Evolutionary conservation across 2,888 invertebrate genomes (phyloP).

Genomic region (Blera fallax): DNA sequence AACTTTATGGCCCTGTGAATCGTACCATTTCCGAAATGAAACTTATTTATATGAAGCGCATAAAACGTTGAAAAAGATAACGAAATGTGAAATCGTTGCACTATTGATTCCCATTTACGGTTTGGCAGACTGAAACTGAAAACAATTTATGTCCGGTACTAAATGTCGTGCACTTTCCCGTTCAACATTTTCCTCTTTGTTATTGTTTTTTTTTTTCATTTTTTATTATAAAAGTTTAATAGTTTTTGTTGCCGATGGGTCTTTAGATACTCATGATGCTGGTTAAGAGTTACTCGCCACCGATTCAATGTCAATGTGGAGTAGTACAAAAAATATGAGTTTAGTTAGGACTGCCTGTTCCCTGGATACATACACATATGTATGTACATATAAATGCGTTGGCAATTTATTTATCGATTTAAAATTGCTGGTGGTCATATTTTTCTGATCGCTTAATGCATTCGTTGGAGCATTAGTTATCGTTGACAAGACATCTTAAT

Average conservation of each 20-base stretch:
- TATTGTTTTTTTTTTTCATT: neutral
- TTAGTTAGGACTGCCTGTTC: constrained; percentile 16
- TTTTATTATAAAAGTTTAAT: neutral
- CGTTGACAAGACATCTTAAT: constrained; percentile 40
- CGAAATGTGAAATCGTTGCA: neutral
- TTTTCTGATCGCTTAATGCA: constrained; percentile 37
- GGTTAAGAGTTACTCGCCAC: neutral
- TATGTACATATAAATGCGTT: constrained; percentile 17
- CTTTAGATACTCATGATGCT: neutral
- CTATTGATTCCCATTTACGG: constrained; percentile 23
- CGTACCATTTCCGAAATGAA: neutral
- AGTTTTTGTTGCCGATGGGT: constrained; percentile 5
- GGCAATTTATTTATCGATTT: constrained; percentile 58
- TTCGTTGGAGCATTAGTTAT: constrained; percentile 22
- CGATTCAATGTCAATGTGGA: constrained; percentile 60
- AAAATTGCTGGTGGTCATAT: constrained; percentile 37
- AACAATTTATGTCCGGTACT: constrained; percentile 17
- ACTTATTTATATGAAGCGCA: neutral
- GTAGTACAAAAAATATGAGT: constrained; percentile 2
- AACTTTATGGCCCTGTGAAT: too few species aligned
- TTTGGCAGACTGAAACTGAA: neutral
- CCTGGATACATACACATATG: neutral
- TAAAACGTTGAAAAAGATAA: neutral
- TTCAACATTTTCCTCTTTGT: neutral
- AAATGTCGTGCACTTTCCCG: constrained; percentile 43